Percentiles rank a stretch among this genome's conserved stretches.
Conservation (phyloP, 2,888 invertebrate species). For the Orthosia gothica region DNA sequence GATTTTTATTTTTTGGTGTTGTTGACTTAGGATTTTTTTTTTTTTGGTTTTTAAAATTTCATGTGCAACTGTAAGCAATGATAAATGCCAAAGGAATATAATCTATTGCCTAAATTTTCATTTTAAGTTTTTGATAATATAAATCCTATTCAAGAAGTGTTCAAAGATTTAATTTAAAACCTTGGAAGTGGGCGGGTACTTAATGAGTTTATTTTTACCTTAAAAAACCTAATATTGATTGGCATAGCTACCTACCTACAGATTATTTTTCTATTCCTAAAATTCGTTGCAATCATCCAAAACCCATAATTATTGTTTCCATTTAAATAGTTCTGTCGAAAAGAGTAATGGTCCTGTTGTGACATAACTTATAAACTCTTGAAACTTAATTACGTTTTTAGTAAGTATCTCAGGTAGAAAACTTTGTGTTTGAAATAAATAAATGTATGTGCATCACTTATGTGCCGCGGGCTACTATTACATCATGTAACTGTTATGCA, state of each 20-base stretch:
- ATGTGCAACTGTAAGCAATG: constrained; percentile 4
- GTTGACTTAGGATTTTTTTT: constrained; percentile 21
- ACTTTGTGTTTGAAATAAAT: constrained; percentile 36
- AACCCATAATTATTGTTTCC: constrained; percentile 12
- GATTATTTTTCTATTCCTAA: constrained; percentile 10
- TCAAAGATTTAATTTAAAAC: not conserved
- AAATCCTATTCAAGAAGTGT: not conserved
- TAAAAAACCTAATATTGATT: not conserved
- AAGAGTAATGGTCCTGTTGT: not conserved
- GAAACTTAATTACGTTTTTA: constrained; percentile 15
- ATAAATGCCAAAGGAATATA: not conserved
- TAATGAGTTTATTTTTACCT: not conserved
- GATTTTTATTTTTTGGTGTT: constrained; percentile 54
- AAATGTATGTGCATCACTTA: constrained; percentile 78
- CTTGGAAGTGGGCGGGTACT: not conserved
- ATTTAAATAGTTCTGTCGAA: not conserved
- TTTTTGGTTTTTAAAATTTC: not conserved
- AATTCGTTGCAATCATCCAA: constrained; percentile 17
- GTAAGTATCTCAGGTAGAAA: constrained; percentile 46
- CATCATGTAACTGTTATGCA: constrained; percentile 68
- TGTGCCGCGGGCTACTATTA: constrained; percentile 75
- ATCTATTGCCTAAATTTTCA: not conserved
- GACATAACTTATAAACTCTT: not conserved
- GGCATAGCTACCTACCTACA: not conserved
- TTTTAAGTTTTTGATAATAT: not conserved